Evolutionary conservation across 2,888 invertebrate species (phyloP).

Genomic region (Pristionchus maxplancki): DNA sequence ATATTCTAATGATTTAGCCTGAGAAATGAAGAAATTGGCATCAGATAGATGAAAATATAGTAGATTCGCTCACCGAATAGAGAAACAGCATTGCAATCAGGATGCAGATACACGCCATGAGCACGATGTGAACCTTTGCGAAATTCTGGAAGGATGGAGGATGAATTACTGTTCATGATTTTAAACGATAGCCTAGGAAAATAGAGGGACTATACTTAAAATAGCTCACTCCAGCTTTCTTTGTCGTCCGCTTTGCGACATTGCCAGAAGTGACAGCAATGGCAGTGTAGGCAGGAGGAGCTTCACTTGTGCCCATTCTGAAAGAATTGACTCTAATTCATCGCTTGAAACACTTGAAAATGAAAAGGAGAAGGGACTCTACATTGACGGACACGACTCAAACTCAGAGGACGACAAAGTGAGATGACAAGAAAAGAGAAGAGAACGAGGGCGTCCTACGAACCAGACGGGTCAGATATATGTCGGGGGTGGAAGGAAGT

Average conservation of each 20-base stretch:
- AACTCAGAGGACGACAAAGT: neutral
- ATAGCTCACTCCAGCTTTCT: neutral
- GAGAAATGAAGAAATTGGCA: too few relatives aligned
- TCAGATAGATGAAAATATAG: too few relatives aligned
- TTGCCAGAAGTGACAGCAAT: neutral
- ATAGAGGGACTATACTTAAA: neutral
- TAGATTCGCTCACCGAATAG: neutral
- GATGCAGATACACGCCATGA: neutral
- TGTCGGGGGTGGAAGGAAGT: neutral
- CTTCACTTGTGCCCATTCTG: neutral
- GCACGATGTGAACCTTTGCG: neutral
- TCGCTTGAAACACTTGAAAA: too few relatives aligned
- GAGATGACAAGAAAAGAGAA: neutral
- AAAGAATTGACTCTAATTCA: too few relatives aligned
- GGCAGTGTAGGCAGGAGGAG: neutral
- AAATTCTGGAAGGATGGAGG: too few relatives aligned
- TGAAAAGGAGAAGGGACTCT: neutral
- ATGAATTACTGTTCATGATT: neutral
- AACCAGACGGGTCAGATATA: neutral
- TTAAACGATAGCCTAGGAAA: neutral
- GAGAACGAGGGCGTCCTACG: neutral
- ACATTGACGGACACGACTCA: neutral
- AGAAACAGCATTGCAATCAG: neutral
- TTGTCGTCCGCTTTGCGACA: neutral
- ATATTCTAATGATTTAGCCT: too few relatives aligned